Conservation (phyloP, 2,888 invertebrate genomes). For the Calameuta pallipes region DNA sequence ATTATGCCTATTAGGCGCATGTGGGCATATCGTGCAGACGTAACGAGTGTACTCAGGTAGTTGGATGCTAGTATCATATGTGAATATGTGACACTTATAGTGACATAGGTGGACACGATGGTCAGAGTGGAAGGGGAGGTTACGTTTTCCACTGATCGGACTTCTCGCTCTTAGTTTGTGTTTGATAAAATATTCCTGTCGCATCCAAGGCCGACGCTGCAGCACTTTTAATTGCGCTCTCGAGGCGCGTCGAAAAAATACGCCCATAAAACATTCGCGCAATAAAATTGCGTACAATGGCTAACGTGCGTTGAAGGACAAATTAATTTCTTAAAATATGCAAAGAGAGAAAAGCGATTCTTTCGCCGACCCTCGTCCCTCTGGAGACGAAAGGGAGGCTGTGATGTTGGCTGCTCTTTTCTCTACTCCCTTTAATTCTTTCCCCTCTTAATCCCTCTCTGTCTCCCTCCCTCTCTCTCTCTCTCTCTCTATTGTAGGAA, state of each 20-base stretch:
- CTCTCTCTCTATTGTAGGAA: background rate
- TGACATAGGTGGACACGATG: background rate
- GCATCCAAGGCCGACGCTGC: slow-evolving; percentile 17
- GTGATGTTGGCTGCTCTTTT: too few relatives aligned
- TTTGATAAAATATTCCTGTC: slow-evolving; percentile 27
- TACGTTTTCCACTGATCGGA: slow-evolving; percentile 4
- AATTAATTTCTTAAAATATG: slow-evolving; percentile 34
- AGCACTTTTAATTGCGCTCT: slow-evolving; percentile 39
- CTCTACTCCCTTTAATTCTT: too few relatives aligned
- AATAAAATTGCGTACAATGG: slow-evolving; percentile 44
- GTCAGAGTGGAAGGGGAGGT: background rate
- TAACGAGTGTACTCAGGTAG: too few relatives aligned
- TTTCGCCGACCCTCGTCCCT: background rate
- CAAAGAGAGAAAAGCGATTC: background rate
- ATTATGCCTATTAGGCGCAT: too few relatives aligned
- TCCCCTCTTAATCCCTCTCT: too few relatives aligned
- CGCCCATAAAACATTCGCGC: slow-evolving; percentile 43
- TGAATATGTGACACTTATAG: too few relatives aligned
- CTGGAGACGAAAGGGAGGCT: background rate
- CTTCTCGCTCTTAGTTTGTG: background rate
- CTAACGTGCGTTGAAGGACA: slow-evolving; percentile 48
- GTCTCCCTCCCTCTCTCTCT: too few relatives aligned
- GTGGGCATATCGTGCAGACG: too few relatives aligned
- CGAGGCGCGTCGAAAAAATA: slow-evolving; percentile 20
- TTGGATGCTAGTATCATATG: too few relatives aligned